Evolutionary conservation across 2,888 invertebrate genomes (phyloP), one percentile per base, ranked within the genome.

Genomic region (Standfussiana lucernea): DNA sequence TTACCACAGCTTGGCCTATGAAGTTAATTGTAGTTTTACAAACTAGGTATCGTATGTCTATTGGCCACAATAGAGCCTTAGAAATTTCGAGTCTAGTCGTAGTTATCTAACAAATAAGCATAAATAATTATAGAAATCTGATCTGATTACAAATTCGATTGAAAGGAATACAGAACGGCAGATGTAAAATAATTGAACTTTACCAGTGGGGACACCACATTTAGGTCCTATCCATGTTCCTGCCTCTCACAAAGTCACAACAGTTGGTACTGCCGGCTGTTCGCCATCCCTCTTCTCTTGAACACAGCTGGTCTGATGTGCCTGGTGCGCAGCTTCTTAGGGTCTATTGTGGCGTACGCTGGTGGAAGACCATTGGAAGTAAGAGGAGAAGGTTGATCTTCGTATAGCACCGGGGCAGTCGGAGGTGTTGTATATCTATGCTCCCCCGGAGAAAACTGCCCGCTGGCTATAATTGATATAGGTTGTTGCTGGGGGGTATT

Each of bases 271-370:
- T 76, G 69, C 6, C 64, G 78, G 11, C 69, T 50, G 45, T 37
- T 68, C 1, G 72, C 53, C 50, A 88, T 35, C 7, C 80, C 85
- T 68, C 80, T 79, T 37, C 88, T 80, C 37, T 86, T 86, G 72
- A 91, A 92, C 32, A 92, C 84, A 4, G 89, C 88, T 0, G 93
- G 93, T 64, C 90, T 84, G 28, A 92, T 88, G 62, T 91, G 89
- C 40, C 88, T 82, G 0, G 90, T 86, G 24, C 91, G 85, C 32
- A 93, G 85, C 50, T 93, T 92, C 56, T 91, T 86, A 0, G 93
- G 93, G 79, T 92, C 89, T 50, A 94, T 91, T 7, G 93, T 93
- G 0, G 93, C 93, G 75, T 93, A 93, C 10, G 91, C 88, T 0
- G 91, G 90, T 3, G 88, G 88, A 15, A 89, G 82, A 45, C 83